phyloP scores from a whole-genome alignment of 2,797 vertebrate species.

The Eulemur albifrons region DNA sequence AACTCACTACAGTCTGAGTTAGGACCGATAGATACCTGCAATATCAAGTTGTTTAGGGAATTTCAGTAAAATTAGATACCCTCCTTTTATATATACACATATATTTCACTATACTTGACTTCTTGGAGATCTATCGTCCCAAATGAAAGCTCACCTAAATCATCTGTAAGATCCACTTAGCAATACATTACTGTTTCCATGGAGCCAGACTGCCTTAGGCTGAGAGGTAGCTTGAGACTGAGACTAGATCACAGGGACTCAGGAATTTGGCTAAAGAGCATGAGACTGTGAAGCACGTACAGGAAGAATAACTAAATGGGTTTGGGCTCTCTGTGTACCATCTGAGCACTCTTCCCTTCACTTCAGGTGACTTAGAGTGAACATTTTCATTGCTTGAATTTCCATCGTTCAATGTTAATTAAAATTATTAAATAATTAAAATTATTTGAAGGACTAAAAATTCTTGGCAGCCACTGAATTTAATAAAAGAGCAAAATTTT shows the following conservation, averaged over 20 bases:
- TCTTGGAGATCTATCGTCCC: slow-evolving; percentile 23
- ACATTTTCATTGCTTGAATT: slow-evolving; percentile 35
- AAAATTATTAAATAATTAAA: neutral
- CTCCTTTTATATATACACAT: neutral
- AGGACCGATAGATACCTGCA: neutral
- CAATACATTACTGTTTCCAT: neutral
- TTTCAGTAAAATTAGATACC: slow-evolving; percentile 9
- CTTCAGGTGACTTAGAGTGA: neutral
- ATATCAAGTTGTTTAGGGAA: neutral
- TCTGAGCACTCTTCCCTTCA: neutral
- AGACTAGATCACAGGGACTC: neutral
- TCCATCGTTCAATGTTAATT: slow-evolving; percentile 46
- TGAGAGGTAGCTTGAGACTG: neutral
- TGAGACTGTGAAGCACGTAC: neutral
- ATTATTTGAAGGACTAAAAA: slow-evolving; percentile 30
- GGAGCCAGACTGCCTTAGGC: neutral
- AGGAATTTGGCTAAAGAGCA: neutral
- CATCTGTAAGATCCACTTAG: neutral
- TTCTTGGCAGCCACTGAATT: neutral
- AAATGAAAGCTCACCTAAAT: slow-evolving; percentile 36
- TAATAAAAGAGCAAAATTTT: neutral
- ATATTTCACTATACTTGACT: neutral
- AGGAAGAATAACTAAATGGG: neutral
- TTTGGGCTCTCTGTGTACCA: neutral
- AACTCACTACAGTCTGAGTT: neutral